A percentile compares a stretch with the other conserved stretches of the same genome.
These are phyloP conservation scores for Rhinogobio ventralis DNA, from an alignment of 2,797 vertebrate genomes.

Conservation along the genomic window DNA sequence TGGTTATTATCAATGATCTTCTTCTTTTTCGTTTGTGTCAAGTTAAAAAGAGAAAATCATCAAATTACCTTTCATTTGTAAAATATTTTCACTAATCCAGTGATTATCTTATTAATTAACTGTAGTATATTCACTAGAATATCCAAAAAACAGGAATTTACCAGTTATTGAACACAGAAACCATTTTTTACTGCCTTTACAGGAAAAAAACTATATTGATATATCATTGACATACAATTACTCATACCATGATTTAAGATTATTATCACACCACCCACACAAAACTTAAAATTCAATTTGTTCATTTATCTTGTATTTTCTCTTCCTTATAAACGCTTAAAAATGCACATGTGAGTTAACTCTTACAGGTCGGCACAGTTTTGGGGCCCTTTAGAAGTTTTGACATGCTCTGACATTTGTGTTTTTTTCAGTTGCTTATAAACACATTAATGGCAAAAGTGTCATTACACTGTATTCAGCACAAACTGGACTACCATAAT, in stretches of 20 bases:
- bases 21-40: not conserved
- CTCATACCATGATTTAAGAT: not conserved
- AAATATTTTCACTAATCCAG: too few species aligned
- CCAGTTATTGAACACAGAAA: not conserved
- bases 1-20: not conserved
- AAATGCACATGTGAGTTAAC: conserved; percentile 12
- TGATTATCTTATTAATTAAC: too few species aligned
- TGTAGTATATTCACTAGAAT: not conserved
- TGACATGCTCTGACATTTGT: too few species aligned
- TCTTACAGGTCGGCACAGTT: too few species aligned
- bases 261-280: not conserved
- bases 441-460: too few species aligned
- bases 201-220: not conserved
- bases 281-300: not conserved
- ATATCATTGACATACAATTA: not conserved
- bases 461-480: too few species aligned
- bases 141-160: not conserved
- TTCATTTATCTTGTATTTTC: not conserved
- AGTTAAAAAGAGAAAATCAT: not conserved
- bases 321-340: conserved; percentile 6
- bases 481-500: too few species aligned
- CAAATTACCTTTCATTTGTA: not conserved
- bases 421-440: too few species aligned
- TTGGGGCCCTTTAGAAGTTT: too few species aligned
- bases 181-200: not conserved